A percentile compares a stretch with the other conserved stretches of the same genome.
phyloP scores from a whole-genome alignment of 2,888 invertebrate genomes.

The Itoplectis maculator region DNA sequence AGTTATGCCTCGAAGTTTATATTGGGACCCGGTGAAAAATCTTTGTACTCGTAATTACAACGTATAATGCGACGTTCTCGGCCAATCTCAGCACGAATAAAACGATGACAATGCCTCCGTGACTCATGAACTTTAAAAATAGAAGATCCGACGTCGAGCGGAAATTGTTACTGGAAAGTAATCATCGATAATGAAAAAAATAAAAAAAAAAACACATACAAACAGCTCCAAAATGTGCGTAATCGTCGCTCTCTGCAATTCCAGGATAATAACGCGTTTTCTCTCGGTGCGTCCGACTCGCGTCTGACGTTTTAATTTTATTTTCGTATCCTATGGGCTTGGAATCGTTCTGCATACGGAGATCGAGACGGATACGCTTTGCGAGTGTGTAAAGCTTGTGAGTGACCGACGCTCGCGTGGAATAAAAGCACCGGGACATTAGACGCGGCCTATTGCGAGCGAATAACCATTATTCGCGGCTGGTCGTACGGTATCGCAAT shows the following conservation, averaged over 20 bases:
- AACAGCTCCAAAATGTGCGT: neutral
- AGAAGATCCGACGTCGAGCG: no score
- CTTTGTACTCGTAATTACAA: no score
- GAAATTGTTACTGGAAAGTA: no score
- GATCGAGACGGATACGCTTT: neutral
- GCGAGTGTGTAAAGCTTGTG: neutral
- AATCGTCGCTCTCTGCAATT: no score
- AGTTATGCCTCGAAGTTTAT: constrained; percentile 30
- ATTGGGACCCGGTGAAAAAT: no score
- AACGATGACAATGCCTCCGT: no score
- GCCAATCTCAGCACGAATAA: no score
- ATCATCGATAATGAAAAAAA: neutral
- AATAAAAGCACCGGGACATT: neutral
- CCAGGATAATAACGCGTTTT: no score
- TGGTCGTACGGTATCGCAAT: constrained; percentile 52
- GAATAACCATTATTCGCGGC: constrained; percentile 38
- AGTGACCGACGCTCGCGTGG: constrained; percentile 1
- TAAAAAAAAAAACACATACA: no score
- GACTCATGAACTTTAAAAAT: no score
- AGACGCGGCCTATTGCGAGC: constrained; percentile 32
- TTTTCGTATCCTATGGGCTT: neutral
- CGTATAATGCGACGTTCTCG: no score
- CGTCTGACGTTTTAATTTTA: neutral
- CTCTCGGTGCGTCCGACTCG: no score
- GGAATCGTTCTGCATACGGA: neutral